Evolutionary conservation across 2,113 vertebrate genomes (phyloP).

Genomic region (Polyodon spathula): DNA sequence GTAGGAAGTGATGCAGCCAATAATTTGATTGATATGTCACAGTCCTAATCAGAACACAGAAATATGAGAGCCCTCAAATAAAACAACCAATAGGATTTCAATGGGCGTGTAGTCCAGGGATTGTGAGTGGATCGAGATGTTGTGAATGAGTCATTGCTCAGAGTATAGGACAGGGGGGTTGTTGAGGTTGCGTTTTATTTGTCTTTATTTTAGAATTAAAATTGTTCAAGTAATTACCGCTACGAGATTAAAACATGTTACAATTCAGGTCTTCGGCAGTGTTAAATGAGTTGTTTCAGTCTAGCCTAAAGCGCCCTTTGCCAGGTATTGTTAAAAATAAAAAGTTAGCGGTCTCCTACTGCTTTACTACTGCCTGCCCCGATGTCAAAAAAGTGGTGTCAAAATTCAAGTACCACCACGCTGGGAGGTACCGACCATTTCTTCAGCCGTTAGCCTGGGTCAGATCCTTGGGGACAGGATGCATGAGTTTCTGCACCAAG

Average conservation of each 20-base stretch:
- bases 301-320: conserved; percentile 39
- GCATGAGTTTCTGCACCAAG: conserved; percentile 33
- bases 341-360: conserved; percentile 24
- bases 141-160: no score
- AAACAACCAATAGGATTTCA: no score
- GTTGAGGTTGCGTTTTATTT: neutral
- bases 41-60: no score
- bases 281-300: conserved; percentile 47
- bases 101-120: no score
- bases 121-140: no score
- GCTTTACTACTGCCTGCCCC: conserved; percentile 20
- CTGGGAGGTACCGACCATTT: conserved; percentile 20
- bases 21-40: no score
- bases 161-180: no score
- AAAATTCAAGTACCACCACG: conserved; percentile 23
- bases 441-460: conserved; percentile 5
- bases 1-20: no score
- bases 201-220: neutral
- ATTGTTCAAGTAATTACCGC: conserved; percentile 17
- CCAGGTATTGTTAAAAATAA: conserved; percentile 23
- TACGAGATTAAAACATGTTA: conserved; percentile 45
- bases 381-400: conserved; percentile 18
- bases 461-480: conserved; percentile 24
- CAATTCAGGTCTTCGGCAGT: conserved; percentile 46
- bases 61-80: no score